phyloP scores from a whole-genome alignment of 92 coral and sea anemone genomes.

The Epizoanthus rinbou region DNA sequence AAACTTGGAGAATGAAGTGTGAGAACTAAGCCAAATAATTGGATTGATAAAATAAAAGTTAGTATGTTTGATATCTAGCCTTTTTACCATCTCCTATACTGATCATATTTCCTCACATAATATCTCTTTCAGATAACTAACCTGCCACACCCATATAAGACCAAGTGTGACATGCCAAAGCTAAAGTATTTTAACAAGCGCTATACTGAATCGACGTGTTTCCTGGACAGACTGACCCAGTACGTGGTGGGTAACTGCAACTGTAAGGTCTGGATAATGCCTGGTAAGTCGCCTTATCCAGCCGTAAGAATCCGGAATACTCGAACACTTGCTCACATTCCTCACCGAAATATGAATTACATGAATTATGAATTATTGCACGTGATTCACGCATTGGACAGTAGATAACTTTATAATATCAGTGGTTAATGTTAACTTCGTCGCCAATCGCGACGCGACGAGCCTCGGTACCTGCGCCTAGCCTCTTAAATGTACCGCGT shows the following conservation, averaged over 20 bases:
- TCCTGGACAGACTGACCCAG: conserved; percentile 81
- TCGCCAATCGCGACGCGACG: no score
- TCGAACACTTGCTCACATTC: not conserved
- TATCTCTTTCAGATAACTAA: conserved; percentile 38
- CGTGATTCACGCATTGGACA: not conserved
- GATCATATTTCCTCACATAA: no score
- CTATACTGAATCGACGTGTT: conserved; percentile 85
- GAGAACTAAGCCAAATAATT: no score
- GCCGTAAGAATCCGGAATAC: not conserved
- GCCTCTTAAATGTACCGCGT: no score
- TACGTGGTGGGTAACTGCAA: conserved; percentile 69
- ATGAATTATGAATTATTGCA: not conserved
- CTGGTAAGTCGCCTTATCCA: not conserved
- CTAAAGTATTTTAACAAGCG: conserved; percentile 67
- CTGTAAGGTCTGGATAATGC: conserved; percentile 30
- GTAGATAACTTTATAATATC: not conserved
- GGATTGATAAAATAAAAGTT: no score
- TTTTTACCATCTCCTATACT: no score
- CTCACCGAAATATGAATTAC: not conserved
- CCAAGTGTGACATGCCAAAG: conserved; percentile 78
- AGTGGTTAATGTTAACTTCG: no score
- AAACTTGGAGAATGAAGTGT: no score
- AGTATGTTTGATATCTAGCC: no score
- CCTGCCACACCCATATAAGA: conserved; percentile 78
- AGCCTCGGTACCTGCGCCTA: no score